phyloP scores from a whole-genome alignment of 2,888 invertebrate species.

The Oxyteleia sp. region DNA sequence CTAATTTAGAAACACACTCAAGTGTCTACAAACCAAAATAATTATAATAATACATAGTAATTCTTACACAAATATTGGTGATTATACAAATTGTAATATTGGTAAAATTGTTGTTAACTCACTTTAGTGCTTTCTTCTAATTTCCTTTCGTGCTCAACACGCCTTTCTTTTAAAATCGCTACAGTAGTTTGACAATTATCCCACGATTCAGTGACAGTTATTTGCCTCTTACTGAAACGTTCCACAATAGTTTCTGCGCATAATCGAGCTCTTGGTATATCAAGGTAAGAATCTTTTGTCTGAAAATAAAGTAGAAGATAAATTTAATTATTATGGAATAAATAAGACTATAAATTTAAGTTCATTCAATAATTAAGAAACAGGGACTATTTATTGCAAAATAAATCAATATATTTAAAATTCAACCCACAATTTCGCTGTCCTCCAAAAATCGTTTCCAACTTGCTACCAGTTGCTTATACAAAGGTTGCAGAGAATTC shows the following conservation, averaged over 20 bases:
- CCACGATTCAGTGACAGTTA: slow-evolving; percentile 91
- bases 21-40: too few species aligned
- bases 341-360: too few species aligned
- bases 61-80: too few species aligned
- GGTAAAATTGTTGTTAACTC: slow-evolving; percentile 77
- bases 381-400: too few species aligned
- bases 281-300: slow-evolving; percentile 89
- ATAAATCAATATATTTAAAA: too few species aligned
- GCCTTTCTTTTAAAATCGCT: slow-evolving; percentile 87
- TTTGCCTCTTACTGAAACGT: slow-evolving; percentile 90
- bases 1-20: too few species aligned
- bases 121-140: slow-evolving; percentile 84
- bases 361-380: too few species aligned
- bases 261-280: slow-evolving; percentile 90
- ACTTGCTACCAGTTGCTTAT: slow-evolving; percentile 90
- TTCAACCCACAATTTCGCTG: slow-evolving; percentile 88
- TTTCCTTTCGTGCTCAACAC: slow-evolving; percentile 88
- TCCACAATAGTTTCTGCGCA: slow-evolving; percentile 92
- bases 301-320: neutral
- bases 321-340: too few species aligned
- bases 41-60: too few species aligned
- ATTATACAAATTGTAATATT: slow-evolving; percentile 1
- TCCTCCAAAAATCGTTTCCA: slow-evolving; percentile 91
- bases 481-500: slow-evolving; percentile 90
- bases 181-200: slow-evolving; percentile 91